Evolutionary conservation across 2,797 vertebrate species (phyloP).

Genomic region (Eremophila alpestris): DNA sequence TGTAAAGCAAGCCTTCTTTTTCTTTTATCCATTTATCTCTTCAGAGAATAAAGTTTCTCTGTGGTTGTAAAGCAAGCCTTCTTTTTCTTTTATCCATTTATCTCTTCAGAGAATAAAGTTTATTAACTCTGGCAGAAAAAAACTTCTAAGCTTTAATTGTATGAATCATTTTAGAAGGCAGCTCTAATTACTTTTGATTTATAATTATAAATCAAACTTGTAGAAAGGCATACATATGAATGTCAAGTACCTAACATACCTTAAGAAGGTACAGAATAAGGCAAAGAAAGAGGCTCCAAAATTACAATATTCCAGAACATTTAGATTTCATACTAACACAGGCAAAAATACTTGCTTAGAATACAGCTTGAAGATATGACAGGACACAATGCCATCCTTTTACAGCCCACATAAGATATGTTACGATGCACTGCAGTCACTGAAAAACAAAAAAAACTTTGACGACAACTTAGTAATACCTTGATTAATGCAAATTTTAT

Average conservation of each 20-base stretch:
- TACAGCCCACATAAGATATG: background rate
- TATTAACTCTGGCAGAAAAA: background rate
- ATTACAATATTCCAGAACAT: background rate
- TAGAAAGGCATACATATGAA: background rate
- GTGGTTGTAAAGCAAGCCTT: background rate
- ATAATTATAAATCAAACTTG: background rate
- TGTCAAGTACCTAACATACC: background rate
- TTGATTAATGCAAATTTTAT: background rate
- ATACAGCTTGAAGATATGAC: background rate
- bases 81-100: background rate
- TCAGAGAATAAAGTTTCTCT: background rate
- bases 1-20: background rate
- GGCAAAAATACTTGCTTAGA: background rate
- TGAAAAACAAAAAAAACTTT: background rate
- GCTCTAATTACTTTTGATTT: background rate
- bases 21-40: background rate
- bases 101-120: background rate
- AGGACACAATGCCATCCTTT: background rate
- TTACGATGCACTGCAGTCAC: background rate
- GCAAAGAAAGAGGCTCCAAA: background rate
- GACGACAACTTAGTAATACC: background rate
- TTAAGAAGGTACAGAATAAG: background rate
- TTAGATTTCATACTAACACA: background rate
- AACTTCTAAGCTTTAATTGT: background rate
- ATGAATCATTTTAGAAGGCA: background rate